Base-by-base conservation (phyloP, 2,888 invertebrate genomes). In the Dynastes maya region DNA sequence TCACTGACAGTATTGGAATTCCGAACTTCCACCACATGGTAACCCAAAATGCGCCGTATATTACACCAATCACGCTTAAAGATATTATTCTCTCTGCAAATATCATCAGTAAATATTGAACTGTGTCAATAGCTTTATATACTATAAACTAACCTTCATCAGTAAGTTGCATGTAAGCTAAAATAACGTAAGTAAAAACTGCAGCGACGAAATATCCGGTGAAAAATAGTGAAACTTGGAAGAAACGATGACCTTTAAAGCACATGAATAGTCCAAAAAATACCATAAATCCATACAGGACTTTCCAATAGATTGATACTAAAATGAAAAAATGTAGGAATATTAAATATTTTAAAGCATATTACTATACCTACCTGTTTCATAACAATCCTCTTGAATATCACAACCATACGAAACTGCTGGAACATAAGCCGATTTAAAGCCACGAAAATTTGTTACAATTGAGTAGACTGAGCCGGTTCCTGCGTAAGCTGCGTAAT, bases 341-440 rank as follows among this genome's bases (percentile, higher is more conserved):
- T 5, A 58, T 22, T 58, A 5, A 45, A 45, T 0, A 45, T 45
- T 45, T 45, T 45, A 45, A 37, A 37, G 5, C 32, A 5, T 37
- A 37, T 37, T 37, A 37, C 32, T 37, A 22, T 37, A 87, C 89
- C 89, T 89, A 93, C 93, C 90, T 81, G 91, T 86, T 80, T 90
- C 86, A 75, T 90, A 86, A 84, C 93, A 93, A 6, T 88, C 74
- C 1, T 45, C 45, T 8, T 45, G 45, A 11, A 91, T 88, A 77
- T 90, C 89, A 86, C 95, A 95, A 0, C 91, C 93, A 84, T 94
- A 95, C 0, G 92, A 92, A 70, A 91, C 89, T 1, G 90, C 89
- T 0, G 95, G 94, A 0, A 95, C 91, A 85, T 96, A 95, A 2
- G 93, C 91, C 0, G 93, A 90, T 81, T 91, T 91, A 9, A 84